These are phyloP conservation scores for Mylabris sibirica DNA, from an alignment of 2,888 invertebrate genomes.

Conservation along the genomic window DNA sequence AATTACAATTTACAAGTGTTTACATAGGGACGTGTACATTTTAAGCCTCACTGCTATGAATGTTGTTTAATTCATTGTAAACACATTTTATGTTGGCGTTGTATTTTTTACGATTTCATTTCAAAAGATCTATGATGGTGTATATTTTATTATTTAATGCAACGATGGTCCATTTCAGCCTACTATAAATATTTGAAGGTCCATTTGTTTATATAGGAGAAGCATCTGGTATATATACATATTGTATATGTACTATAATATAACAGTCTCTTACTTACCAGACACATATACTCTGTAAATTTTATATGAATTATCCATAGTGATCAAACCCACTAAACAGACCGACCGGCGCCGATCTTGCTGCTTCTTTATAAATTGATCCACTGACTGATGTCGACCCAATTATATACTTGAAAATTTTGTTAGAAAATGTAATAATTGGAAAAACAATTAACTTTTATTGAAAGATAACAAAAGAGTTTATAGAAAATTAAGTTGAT, in stretches of 20 bases:
- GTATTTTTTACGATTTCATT: neutral
- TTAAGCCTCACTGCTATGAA: neutral
- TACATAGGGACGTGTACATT: too few species aligned
- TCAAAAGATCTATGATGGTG: constrained; percentile 24
- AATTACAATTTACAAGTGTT: too few species aligned
- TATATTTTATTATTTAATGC: constrained; percentile 33
- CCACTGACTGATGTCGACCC: neutral
- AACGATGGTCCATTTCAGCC: constrained; percentile 33
- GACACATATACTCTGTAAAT: constrained; percentile 30
- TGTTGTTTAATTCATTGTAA: neutral
- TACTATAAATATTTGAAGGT: constrained; percentile 35
- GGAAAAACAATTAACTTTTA: constrained; percentile 5
- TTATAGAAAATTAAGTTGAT: neutral
- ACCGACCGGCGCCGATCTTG: too few species aligned
- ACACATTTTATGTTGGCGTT: neutral
- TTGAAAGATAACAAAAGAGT: constrained; percentile 1
- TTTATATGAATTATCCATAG: too few species aligned
- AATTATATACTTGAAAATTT: constrained; percentile 8
- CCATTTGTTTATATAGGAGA: constrained; percentile 34
- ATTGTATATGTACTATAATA: too few species aligned
- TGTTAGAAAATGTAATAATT: constrained; percentile 1
- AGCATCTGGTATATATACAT: constrained; percentile 31
- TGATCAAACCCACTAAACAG: too few species aligned
- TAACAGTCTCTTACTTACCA: constrained; percentile 33
- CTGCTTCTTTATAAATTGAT: neutral